Evolutionary conservation across 2,888 invertebrate genomes (phyloP), one percentile per base, ranked within the genome.

Genomic region (Trilocha varians): DNA sequence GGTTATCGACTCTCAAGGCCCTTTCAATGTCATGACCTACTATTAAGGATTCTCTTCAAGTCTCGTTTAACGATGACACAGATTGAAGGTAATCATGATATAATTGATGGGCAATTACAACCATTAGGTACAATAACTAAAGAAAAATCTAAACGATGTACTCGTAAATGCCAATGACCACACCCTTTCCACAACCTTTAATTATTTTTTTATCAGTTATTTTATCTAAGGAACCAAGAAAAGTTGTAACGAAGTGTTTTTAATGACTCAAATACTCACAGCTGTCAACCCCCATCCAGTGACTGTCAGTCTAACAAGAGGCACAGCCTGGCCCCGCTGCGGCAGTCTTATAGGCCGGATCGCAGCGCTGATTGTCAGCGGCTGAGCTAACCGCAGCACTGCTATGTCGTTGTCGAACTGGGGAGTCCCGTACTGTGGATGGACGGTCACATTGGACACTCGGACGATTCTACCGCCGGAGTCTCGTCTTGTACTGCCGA

Each of bases 261-360:
- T n/a, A n/a, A n/a, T n/a, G n/a, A n/a, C n/a, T n/a, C n/a, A 16
- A 15, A 44, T 48, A 70, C 75, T 72, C 47, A 87, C 87, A 48
- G 77, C 79, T 42, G 84, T 83, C 1, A 83, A 56, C 0, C 87
- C 87, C 87, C 87, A 87, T 1, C 87, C 87, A 0, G 84, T 79
- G 1, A 86, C 82, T 5, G 83, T 80, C 0, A 87, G 57, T 39
- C 82, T 57, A 0, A 80, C 82, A 0, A 84, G 55, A 0, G 87
- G 86, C 5, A 87, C 76, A 0, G 64, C 52, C 47, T 79, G 76
- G 0, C 76, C 51, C 1, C 60, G 55, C 47, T 56, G 59, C 0
- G 87, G 85, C 33, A 87, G 53, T 35, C 77, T 56, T 6, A 84
- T 73, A 0, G 84, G 47, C 25, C 73, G 58, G n/a, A 85, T 51